Evolutionary conservation across 2,888 invertebrate species (phyloP), one percentile per base, ranked within the genome.

Genomic region (Chloroclysta siterata): DNA sequence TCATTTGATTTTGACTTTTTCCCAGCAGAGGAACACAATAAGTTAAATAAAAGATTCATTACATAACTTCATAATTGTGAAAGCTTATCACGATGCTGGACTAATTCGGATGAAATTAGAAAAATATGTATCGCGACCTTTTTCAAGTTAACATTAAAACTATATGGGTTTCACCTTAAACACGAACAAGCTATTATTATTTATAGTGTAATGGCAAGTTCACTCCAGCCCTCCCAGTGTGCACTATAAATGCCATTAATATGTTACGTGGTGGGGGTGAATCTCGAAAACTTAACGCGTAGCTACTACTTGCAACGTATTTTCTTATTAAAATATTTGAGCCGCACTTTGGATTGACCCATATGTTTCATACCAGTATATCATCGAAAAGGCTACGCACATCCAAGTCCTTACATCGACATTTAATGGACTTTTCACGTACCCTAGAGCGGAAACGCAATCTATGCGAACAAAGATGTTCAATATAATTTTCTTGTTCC

Each of bases 401-500:
- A 28, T 60, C 15, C n/a, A 33, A 52, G 51, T 52, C 59, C 65
- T 55, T 69, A 74, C 69, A 72, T 64, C 62, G 70, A 60, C 70
- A 69, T 72, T 78, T 73, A 76, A 77, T 76, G 75, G 74, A 60
- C 68, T 74, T 75, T 75, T 59, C 72, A 71, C 66, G 75, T 68
- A 72, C 72, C 69, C 71, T 58, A 57, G 62, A 71, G 73, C 69
- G 72, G 70, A 74, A 75, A 75, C 71, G 73, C 48, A 68, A 44
- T 72, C 70, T 55, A 74, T 69, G 67, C 62, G 74, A 41, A 76
- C 78, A 76, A 65, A 71, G 56, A 63, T 73, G 71, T 72, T 84
- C 41, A 82, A 83, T 81, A 80, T 72, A 76, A 63, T 81, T 82
- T 76, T 76, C 80, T 75, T 80, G 81, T 83, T 72, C 50, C 58